Percentiles rank a stretch among this genome's conserved stretches.
These are phyloP conservation scores for Barnardius zonarius DNA, from an alignment of 2,113 vertebrate genomes.

Conservation along the genomic window DNA sequence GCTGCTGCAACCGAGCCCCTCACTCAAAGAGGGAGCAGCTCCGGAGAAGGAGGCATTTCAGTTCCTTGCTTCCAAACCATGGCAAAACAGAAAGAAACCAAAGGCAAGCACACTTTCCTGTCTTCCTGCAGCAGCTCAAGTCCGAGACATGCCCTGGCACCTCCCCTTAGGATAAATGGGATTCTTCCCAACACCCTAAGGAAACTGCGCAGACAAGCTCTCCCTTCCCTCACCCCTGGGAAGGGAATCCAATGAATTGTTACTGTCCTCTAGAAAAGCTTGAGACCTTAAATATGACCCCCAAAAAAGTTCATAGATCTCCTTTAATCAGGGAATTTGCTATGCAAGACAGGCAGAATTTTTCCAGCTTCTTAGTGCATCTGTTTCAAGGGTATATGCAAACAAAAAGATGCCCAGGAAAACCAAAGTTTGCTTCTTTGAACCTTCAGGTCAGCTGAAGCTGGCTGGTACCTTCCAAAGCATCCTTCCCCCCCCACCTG, in stretches of 20 bases:
- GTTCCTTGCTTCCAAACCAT: not conserved
- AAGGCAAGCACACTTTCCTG: not conserved
- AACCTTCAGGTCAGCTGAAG: conserved; percentile 50
- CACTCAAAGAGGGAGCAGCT: conserved; percentile 6
- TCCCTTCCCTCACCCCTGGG: not conserved
- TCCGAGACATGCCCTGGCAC: conserved; percentile 19
- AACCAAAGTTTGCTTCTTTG: conserved; percentile 14
- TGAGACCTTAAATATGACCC: not conserved
- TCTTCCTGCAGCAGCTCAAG: conserved; percentile 40
- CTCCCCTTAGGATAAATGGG: conserved; percentile 31
- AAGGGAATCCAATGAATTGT: conserved; percentile 6
- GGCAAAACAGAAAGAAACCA: not conserved
- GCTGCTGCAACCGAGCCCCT: not conserved
- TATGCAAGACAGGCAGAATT: not conserved
- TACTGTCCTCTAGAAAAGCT: not conserved
- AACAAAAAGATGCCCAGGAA: not conserved
- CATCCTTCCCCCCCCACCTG: conserved; percentile 10
- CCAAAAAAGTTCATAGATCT: conserved; percentile 42
- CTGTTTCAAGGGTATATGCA: not conserved
- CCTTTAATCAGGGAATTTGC: not conserved
- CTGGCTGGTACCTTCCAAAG: not conserved
- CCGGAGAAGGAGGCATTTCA: conserved; percentile 2
- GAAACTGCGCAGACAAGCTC: not conserved
- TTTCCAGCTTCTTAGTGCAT: not conserved
- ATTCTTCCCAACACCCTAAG: not conserved